phyloP scores from a whole-genome alignment of 2,888 invertebrate genomes.

The Tethea ocularis region DNA sequence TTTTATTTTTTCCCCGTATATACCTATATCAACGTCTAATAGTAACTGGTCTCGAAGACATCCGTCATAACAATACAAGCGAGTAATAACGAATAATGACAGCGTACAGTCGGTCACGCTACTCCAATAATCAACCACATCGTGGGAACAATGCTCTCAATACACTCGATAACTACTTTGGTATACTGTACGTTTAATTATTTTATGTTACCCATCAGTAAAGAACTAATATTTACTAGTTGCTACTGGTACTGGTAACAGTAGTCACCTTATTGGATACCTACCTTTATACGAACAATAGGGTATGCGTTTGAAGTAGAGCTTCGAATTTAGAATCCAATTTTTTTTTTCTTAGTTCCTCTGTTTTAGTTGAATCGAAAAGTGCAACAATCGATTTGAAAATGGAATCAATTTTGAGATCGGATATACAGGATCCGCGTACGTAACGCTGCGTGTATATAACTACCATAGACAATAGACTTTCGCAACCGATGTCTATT shows the following conservation, averaged over 20 bases:
- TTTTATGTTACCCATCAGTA: background rate
- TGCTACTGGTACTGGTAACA: background rate
- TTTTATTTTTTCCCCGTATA: background rate
- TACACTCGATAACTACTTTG: background rate
- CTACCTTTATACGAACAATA: background rate
- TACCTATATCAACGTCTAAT: background rate
- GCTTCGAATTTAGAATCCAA: background rate
- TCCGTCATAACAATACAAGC: slow-evolving; percentile 1
- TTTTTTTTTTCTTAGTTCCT: background rate
- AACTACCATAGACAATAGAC: slow-evolving; percentile 13
- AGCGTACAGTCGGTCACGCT: slow-evolving; percentile 39
- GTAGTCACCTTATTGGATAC: background rate
- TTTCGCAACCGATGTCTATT: slow-evolving; percentile 26
- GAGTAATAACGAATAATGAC: slow-evolving; percentile 37
- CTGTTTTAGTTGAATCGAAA: background rate
- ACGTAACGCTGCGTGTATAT: background rate
- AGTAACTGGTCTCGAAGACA: background rate
- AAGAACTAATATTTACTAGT: background rate
- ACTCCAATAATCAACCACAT: slow-evolving; percentile 12
- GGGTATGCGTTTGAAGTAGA: no score
- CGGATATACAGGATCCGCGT: background rate
- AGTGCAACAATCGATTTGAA: no score
- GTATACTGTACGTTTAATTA: background rate
- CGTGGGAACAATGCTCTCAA: slow-evolving; percentile 8
- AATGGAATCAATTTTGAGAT: background rate